phyloP scores from a whole-genome alignment of 2,888 invertebrate species.

The Orchesellides sinensis region DNA sequence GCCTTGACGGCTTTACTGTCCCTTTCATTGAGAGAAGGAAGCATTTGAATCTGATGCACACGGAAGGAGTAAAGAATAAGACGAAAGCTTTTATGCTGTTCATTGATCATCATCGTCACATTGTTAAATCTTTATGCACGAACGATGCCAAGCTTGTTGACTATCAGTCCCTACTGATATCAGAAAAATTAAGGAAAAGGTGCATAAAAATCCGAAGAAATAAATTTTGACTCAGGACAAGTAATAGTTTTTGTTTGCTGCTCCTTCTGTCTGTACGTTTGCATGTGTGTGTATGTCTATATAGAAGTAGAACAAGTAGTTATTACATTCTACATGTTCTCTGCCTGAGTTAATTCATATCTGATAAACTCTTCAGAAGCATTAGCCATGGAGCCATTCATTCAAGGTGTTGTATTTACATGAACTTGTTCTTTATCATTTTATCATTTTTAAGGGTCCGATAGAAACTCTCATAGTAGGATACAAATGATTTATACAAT shows the following conservation, averaged over 20 bases:
- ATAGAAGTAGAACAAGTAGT: no score
- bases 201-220: slow-evolving; percentile 39
- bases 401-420: slow-evolving; percentile 63
- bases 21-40: slow-evolving; percentile 10
- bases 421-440: slow-evolving; percentile 59
- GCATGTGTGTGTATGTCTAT: no score
- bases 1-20: slow-evolving; percentile 11
- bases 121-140: slow-evolving; percentile 52
- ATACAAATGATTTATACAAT: not conserved
- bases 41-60: slow-evolving; percentile 3
- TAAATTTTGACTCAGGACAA: slow-evolving; percentile 43
- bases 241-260: not conserved
- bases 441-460: slow-evolving; percentile 54
- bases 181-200: slow-evolving; percentile 24
- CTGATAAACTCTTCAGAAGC: slow-evolving; percentile 51
- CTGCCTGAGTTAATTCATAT: slow-evolving; percentile 33
- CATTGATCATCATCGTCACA: slow-evolving; percentile 21
- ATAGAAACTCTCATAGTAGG: not conserved
- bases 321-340: no score
- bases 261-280: no score
- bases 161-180: slow-evolving; percentile 17
- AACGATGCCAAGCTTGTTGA: slow-evolving; percentile 23
- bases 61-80: not conserved
- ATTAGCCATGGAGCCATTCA: slow-evolving; percentile 56
- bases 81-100: not conserved